Base-by-base conservation (phyloP, 2,113 vertebrate genomes). In the Pampusana beccarii region DNA sequence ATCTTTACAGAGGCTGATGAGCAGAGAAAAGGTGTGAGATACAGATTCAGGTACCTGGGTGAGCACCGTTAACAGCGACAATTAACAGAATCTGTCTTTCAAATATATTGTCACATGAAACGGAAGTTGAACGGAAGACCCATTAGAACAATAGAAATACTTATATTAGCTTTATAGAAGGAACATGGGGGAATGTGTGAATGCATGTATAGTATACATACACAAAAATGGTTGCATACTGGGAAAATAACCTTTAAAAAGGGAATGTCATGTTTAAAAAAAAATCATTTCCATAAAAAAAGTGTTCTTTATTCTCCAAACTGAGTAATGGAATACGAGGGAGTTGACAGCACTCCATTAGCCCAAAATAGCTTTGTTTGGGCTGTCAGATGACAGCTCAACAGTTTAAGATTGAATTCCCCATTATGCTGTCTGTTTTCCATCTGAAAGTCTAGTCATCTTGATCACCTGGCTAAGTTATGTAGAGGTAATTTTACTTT, bases 311-410 rank as follows among this genome's bases (percentile, higher is more conserved):
- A 56, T 95, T 96, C 93, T 91, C 11, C 44, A 44, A 51, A 42
- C 5, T 67, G 48, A 86, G 33, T 79, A 88, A 86, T 92, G 77
- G 60, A 86, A 74, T 77, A 80, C 36, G 71, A 70, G 17, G 77
- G 38, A 92, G 75, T 40, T 75, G 88, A 73, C 92, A n/a, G 83
- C 65, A 6, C 53, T 91, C 29, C 62, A 2, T 80, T 80, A 93
- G 51, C 85, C 72, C 69, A 67, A 64, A 94, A 71, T 80, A 92
- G 61, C 86, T 86, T 93, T 92, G 85, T 94, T 95, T 86, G 86
- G 92, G 72, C 86, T 94, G 92, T 78, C 6, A 11, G 72, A 17
- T 95, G 93, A 92, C 93, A 96, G 65, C 88, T 91, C 51, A 34
- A 10, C 67, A 71, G 62, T 77, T 80, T 28, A 46, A 88, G 72